Evolutionary conservation across 2,888 invertebrate species (phyloP).

Genomic region (Hypercompe scribonia): DNA sequence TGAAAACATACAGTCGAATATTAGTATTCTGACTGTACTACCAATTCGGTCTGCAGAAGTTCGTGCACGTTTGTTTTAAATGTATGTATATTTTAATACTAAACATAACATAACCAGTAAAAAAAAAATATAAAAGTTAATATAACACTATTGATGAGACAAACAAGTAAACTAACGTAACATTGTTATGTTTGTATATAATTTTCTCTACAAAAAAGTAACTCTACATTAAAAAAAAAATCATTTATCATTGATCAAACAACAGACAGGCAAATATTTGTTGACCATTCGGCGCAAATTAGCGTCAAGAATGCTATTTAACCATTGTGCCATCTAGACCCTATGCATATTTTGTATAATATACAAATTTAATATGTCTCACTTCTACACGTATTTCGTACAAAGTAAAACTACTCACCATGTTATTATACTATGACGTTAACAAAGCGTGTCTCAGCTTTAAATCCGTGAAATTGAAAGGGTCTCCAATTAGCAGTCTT

Average conservation of each 20-base stretch:
- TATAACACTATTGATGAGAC: background rate
- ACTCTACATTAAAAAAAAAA: too few species aligned
- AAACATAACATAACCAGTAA: background rate
- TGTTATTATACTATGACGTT: conserved; percentile 7
- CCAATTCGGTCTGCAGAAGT: too few species aligned
- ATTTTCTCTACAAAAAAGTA: too few species aligned
- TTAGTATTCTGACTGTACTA: too few species aligned
- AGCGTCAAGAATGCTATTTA: background rate
- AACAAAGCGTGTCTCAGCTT: conserved; percentile 22
- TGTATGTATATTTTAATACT: too few species aligned
- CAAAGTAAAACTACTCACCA: conserved; percentile 14
- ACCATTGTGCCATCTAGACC: background rate
- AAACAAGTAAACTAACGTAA: too few species aligned
- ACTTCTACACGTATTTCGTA: background rate
- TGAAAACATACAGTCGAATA: too few species aligned
- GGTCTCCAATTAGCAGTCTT: conserved; percentile 38
- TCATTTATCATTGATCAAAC: too few species aligned
- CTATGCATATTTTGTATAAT: background rate
- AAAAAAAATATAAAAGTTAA: background rate
- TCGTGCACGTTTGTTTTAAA: too few species aligned
- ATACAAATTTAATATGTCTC: background rate
- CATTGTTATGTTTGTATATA: too few species aligned
- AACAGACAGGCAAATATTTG: background rate
- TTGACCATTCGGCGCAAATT: background rate
- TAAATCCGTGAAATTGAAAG: conserved; percentile 60